Evolutionary conservation across 2,113 vertebrate species (phyloP).

Genomic region (Trichomycterus rosablanca): DNA sequence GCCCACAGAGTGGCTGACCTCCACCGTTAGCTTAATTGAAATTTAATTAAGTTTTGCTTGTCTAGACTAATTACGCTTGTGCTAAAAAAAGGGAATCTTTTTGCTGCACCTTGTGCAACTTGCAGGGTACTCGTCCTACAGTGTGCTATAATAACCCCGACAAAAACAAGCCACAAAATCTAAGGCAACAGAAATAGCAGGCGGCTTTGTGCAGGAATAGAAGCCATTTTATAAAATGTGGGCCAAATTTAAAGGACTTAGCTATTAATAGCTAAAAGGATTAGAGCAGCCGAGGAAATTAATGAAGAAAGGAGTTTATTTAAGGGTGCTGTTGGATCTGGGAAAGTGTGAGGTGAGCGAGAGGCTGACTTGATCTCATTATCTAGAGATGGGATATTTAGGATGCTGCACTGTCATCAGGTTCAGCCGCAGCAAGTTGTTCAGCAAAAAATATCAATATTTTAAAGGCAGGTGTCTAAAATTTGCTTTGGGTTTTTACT

Average conservation of each 20-base stretch:
- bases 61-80: constrained; percentile 73
- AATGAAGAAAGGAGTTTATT: constrained; percentile 32
- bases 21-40: constrained; percentile 70
- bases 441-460: too few relatives aligned
- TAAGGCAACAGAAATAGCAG: not conserved
- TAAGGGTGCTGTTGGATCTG: constrained; percentile 7
- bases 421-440: too few relatives aligned
- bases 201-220: constrained; percentile 31
- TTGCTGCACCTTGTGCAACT: constrained; percentile 40
- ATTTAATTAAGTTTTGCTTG: constrained; percentile 74
- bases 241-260: constrained; percentile 6
- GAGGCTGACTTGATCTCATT: not conserved
- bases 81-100: constrained; percentile 65
- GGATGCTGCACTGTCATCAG: too few relatives aligned
- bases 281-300: constrained; percentile 17
- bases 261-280: constrained; percentile 14
- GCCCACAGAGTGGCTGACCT: constrained; percentile 68
- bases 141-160: not conserved
- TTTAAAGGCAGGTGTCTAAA: too few relatives aligned
- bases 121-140: constrained; percentile 4
- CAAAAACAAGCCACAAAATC: not conserved
- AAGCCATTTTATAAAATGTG: constrained; percentile 34
- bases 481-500: too few relatives aligned
- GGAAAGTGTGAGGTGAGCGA: not conserved
- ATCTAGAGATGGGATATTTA: too few relatives aligned